Evolutionary conservation across 2,888 invertebrate species (phyloP).

Genomic region (Ectropis crepuscularia): DNA sequence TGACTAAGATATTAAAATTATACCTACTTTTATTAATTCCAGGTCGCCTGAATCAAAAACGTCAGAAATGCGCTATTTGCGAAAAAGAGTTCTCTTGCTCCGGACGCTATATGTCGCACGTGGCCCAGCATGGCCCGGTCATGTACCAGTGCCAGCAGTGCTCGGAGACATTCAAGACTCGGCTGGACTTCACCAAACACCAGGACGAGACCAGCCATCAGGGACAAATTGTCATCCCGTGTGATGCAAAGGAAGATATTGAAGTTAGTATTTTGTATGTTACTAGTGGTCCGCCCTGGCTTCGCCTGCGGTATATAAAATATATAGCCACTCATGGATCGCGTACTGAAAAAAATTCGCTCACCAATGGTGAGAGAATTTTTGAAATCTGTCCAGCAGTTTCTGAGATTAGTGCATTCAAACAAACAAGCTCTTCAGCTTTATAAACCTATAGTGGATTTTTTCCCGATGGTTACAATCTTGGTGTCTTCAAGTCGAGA

Average conservation of each 20-base stretch:
- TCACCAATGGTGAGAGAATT: too few relatives aligned
- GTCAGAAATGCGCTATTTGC: constrained; percentile 77
- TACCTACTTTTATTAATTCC: constrained; percentile 14
- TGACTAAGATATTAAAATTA: too few relatives aligned
- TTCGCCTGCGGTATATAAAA: neutral
- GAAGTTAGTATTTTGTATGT: constrained; percentile 18
- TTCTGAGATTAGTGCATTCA: too few relatives aligned
- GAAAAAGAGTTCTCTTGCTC: constrained; percentile 74
- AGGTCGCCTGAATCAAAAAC: constrained; percentile 68
- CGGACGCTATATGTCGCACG: constrained; percentile 83
- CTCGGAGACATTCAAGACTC: constrained; percentile 72
- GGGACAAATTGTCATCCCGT: constrained; percentile 72
- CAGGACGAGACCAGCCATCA: constrained; percentile 83
- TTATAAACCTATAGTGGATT: too few relatives aligned
- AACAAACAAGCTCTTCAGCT: too few relatives aligned
- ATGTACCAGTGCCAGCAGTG: constrained; percentile 86
- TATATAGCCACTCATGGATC: too few relatives aligned
- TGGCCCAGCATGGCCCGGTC: constrained; percentile 86
- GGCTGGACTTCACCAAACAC: constrained; percentile 82
- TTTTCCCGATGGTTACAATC: too few relatives aligned
- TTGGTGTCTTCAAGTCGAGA: too few relatives aligned
- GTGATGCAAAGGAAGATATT: constrained; percentile 25
- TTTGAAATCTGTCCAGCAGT: too few relatives aligned
- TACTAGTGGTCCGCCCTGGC: neutral
- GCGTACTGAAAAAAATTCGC: too few relatives aligned